Evolutionary conservation across 2,888 invertebrate genomes (phyloP).

Genomic region (Galeopsomyia nigrocyanea): DNA sequence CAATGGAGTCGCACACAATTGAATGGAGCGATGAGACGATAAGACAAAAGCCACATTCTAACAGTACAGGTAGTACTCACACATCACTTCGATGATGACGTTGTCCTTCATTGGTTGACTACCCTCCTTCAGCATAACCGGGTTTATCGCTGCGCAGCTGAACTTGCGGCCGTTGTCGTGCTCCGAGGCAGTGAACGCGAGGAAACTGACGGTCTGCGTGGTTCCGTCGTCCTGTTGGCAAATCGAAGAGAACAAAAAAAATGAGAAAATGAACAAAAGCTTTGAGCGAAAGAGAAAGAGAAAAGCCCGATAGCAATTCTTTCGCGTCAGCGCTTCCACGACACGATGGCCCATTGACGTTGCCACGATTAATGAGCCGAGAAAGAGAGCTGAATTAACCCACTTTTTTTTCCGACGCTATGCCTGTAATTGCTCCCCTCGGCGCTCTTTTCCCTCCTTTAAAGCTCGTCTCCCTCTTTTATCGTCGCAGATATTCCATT

Average conservation of each 20-base stretch:
- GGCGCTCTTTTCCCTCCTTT: slow-evolving; percentile 11
- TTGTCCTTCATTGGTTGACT: slow-evolving; percentile 83
- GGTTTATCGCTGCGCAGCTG: slow-evolving; percentile 86
- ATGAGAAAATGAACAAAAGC: not conserved
- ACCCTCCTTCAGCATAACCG: slow-evolving; percentile 80
- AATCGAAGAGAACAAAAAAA: no score
- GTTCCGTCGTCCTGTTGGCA: slow-evolving; percentile 81
- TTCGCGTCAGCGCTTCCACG: slow-evolving; percentile 37
- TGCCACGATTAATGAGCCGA: slow-evolving; percentile 39
- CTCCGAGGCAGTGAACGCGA: slow-evolving; percentile 84
- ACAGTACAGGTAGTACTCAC: slow-evolving; percentile 80
- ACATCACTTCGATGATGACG: slow-evolving; percentile 84
- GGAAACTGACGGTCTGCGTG: slow-evolving; percentile 82
- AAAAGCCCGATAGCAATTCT: slow-evolving; percentile 37
- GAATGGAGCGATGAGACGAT: no score
- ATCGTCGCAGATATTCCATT: not conserved
- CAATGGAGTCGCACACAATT: no score
- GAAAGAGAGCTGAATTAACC: slow-evolving; percentile 39
- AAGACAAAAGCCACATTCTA: not conserved
- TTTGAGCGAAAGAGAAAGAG: not conserved
- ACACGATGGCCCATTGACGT: slow-evolving; percentile 36
- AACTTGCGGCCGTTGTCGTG: slow-evolving; percentile 85
- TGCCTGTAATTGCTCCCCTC: slow-evolving; percentile 26
- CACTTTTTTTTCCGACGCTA: slow-evolving; percentile 29
- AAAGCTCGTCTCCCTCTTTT: not conserved